These are phyloP conservation scores for Colinus virginianus DNA, from an alignment of 2,113 vertebrate species.

Conservation along the genomic window DNA sequence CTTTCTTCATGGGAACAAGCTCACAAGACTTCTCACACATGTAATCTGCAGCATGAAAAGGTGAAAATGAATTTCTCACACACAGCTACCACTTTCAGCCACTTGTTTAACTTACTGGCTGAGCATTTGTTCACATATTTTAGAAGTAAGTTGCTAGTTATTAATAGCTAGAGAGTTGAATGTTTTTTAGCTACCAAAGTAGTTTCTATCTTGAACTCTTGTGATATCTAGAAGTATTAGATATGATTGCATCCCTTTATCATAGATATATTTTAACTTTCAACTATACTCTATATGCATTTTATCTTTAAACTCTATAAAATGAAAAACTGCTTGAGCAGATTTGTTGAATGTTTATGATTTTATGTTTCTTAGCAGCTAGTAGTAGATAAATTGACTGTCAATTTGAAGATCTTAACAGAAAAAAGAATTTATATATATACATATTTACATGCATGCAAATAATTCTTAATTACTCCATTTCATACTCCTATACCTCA, in stretches of 20 bases:
- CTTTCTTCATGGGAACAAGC: background rate
- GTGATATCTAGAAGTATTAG: background rate
- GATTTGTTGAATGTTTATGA: conserved; percentile 1
- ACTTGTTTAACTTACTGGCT: background rate
- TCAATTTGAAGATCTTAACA: conserved; percentile 34
- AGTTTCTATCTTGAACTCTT: background rate
- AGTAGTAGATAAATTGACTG: background rate
- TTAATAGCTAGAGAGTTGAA: background rate
- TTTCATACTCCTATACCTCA: conserved; percentile 23
- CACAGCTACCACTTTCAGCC: background rate
- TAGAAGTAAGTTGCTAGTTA: background rate
- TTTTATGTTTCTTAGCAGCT: background rate
- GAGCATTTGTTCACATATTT: background rate
- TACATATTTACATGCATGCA: conserved; percentile 7
- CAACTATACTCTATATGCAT: background rate
- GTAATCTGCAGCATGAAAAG: background rate
- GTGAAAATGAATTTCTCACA: background rate
- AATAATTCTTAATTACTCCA: conserved; percentile 63
- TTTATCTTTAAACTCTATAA: conserved; percentile 8
- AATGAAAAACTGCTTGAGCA: conserved; percentile 8
- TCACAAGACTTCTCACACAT: background rate
- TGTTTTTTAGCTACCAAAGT: background rate
- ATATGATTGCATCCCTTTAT: background rate
- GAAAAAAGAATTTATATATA: conserved; percentile 5
- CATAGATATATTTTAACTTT: background rate